These are phyloP conservation scores for Alloscopus bannaensis DNA, from an alignment of 2,888 invertebrate species.

Conservation along the genomic window DNA sequence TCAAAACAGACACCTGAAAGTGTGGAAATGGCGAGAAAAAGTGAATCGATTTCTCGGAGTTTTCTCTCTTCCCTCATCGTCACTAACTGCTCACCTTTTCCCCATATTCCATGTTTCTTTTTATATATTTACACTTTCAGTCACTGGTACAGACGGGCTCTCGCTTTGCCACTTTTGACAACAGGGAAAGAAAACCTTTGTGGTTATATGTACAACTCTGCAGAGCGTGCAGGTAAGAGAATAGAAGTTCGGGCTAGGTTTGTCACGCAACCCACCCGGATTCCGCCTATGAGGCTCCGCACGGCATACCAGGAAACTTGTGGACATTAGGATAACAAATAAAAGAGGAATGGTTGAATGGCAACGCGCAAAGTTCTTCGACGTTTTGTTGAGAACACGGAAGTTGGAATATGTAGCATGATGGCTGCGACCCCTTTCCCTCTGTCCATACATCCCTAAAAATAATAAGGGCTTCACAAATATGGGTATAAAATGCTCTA, in stretches of 20 bases:
- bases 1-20: slow-evolving; percentile 71
- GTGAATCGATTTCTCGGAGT: slow-evolving; percentile 70
- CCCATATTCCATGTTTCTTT: slow-evolving; percentile 1
- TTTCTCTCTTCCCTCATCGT: slow-evolving; percentile 58
- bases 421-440: no score
- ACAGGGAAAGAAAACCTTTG: slow-evolving; percentile 10
- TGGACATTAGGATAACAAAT: slow-evolving; percentile 63
- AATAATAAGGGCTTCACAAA: no score
- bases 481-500: no score
- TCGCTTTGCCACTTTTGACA: slow-evolving; percentile 10
- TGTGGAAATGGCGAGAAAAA: slow-evolving; percentile 70
- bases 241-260: slow-evolving; percentile 27
- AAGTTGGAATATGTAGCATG: background rate
- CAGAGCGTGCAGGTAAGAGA: slow-evolving; percentile 7
- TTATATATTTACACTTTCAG: slow-evolving; percentile 12
- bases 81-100: slow-evolving; percentile 5
- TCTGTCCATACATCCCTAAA: no score
- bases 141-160: slow-evolving; percentile 39
- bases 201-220: no score
- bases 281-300: slow-evolving; percentile 62
- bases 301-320: slow-evolving; percentile 54
- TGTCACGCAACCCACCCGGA: slow-evolving; percentile 61
- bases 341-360: slow-evolving; percentile 47
- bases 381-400: slow-evolving; percentile 32
- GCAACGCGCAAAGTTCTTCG: slow-evolving; percentile 4